Conservation (phyloP, 2,888 invertebrate genomes). For the Schizotus pectinicornis region DNA sequence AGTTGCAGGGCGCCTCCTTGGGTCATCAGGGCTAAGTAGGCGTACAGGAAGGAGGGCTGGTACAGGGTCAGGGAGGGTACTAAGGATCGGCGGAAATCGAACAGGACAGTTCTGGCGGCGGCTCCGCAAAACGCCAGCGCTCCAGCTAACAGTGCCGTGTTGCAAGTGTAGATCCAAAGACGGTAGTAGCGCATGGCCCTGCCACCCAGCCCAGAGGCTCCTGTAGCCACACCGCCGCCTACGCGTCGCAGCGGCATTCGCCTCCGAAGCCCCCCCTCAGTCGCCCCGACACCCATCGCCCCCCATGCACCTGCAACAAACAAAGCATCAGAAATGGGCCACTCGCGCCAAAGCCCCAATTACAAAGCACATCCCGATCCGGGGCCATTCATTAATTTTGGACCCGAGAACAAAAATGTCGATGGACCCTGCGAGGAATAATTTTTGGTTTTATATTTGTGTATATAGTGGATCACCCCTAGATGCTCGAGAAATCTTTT, state of each 20-base stretch:
- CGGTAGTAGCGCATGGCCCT: slow-evolving; percentile 80
- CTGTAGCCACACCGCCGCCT: slow-evolving; percentile 65
- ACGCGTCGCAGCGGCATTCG: slow-evolving; percentile 62
- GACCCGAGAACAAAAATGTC: too few species aligned
- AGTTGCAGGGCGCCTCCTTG: slow-evolving; percentile 72
- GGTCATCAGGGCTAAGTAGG: slow-evolving; percentile 79
- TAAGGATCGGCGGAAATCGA: slow-evolving; percentile 74
- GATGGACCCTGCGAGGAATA: too few species aligned
- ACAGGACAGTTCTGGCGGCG: slow-evolving; percentile 71
- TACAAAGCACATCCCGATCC: too few species aligned
- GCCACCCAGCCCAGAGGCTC: slow-evolving; percentile 51
- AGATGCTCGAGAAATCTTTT: too few species aligned
- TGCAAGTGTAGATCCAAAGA: slow-evolving; percentile 92
- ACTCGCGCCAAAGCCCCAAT: not conserved
- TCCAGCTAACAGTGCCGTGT: slow-evolving; percentile 83
- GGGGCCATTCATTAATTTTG: too few species aligned
- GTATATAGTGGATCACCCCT: too few species aligned
- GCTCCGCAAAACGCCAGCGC: slow-evolving; percentile 81
- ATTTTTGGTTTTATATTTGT: too few species aligned
- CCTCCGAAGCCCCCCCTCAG: slow-evolving; percentile 59
- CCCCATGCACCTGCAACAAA: slow-evolving; percentile 65
- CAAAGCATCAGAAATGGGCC: slow-evolving; percentile 46
- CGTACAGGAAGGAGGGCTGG: slow-evolving; percentile 81
- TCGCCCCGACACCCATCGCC: slow-evolving; percentile 60
- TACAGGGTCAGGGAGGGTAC: slow-evolving; percentile 77